These are phyloP conservation scores for Tursiops truncatus DNA, from an alignment of 2,113 vertebrate genomes.

Conservation along the genomic window DNA sequence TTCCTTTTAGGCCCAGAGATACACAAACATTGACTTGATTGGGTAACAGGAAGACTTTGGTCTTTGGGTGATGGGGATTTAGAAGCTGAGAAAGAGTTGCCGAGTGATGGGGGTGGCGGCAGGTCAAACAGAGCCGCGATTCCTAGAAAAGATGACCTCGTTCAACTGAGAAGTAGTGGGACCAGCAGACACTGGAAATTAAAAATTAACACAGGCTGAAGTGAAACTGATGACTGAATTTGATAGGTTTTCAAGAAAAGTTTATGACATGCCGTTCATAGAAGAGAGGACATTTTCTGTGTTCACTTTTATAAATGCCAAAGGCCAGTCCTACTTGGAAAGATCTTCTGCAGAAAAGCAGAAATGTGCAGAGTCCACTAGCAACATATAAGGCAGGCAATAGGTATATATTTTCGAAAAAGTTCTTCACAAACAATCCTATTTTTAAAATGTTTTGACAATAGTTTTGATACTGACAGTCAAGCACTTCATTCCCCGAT, in stretches of 20 bases:
- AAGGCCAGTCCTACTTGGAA: slow-evolving; percentile 64
- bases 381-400: background rate
- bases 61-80: slow-evolving; percentile 41
- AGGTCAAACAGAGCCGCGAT: slow-evolving; percentile 52
- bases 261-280: slow-evolving; percentile 67
- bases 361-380: background rate
- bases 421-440: background rate
- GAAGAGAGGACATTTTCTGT: slow-evolving; percentile 68
- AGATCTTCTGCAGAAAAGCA: slow-evolving; percentile 53
- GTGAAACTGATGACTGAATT: slow-evolving; percentile 63
- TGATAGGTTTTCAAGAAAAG: slow-evolving; percentile 75
- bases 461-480: background rate
- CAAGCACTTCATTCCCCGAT: background rate
- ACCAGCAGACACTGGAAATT: slow-evolving; percentile 72
- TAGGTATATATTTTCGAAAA: background rate
- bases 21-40: slow-evolving; percentile 61
- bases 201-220: slow-evolving; percentile 74
- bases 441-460: slow-evolving; percentile 26
- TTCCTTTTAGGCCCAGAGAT: slow-evolving; percentile 46
- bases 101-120: slow-evolving; percentile 15
- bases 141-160: slow-evolving; percentile 67
- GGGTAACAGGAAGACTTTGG: slow-evolving; percentile 46
- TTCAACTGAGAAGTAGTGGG: slow-evolving; percentile 47
- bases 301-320: slow-evolving; percentile 61
- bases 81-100: slow-evolving; percentile 34